phyloP scores from a whole-genome alignment of 1,140 invertebrate genomes.

The Drosophila punjabiensis region DNA sequence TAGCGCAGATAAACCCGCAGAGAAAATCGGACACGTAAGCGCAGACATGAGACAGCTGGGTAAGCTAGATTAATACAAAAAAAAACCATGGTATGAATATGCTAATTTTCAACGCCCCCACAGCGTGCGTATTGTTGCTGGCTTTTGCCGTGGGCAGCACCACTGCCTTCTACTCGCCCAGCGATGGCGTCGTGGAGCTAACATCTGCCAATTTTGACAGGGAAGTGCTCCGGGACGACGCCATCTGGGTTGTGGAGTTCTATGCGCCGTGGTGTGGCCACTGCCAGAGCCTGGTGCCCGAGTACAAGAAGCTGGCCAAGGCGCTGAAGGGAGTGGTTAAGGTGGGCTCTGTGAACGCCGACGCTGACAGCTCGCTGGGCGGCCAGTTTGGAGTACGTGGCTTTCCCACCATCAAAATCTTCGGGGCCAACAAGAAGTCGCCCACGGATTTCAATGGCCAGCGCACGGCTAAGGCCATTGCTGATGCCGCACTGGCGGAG shows the following conservation, averaged over 20 bases:
- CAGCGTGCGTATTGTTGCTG: constrained; percentile 61
- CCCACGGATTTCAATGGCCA: constrained; percentile 95
- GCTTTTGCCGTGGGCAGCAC: constrained; percentile 66
- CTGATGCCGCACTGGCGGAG: constrained; percentile 91
- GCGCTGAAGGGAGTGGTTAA: constrained; percentile 97
- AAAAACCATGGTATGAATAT: constrained; percentile 2
- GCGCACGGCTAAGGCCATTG: constrained; percentile 93
- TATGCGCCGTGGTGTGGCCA: constrained; percentile 97
- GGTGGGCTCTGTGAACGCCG: constrained; percentile 96
- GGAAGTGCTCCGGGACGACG: constrained; percentile 93
- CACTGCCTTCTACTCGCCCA: constrained; percentile 91
- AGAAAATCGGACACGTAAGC: constrained; percentile 18
- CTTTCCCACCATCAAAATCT: constrained; percentile 99
- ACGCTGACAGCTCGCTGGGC: constrained; percentile 94
- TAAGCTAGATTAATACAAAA: background rate
- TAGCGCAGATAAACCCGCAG: constrained; percentile 1
- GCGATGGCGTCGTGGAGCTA: constrained; percentile 95
- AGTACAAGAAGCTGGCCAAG: constrained; percentile 95
- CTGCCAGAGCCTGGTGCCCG: constrained; percentile 93
- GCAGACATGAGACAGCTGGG: constrained; percentile 19
- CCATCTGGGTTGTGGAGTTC: constrained; percentile 95
- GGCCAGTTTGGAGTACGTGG: constrained; percentile 94
- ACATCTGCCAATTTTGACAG: constrained; percentile 96
- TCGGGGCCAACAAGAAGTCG: constrained; percentile 94
- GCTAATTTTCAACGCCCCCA: constrained; percentile 12